Percentiles rank a stretch among this genome's conserved stretches.
Evolutionary conservation across 2,888 invertebrate genomes (phyloP).

Genomic region (Leptothorax acervorum): DNA sequence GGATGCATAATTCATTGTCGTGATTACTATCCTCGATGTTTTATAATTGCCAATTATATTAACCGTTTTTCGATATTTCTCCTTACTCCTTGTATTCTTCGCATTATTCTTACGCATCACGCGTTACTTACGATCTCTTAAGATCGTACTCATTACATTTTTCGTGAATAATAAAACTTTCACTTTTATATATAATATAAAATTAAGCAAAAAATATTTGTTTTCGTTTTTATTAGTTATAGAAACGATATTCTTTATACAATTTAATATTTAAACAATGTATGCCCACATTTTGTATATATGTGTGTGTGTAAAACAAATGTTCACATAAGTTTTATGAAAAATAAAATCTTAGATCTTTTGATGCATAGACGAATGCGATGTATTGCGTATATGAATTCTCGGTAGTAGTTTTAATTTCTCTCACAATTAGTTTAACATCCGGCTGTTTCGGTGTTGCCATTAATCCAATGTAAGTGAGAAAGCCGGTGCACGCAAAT

Average conservation of each 20-base stretch:
- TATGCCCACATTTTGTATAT: neutral
- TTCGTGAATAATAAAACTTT: neutral
- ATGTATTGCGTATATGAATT: neutral
- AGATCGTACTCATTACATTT: neutral
- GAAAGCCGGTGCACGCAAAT: conserved; percentile 58
- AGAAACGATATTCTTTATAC: neutral
- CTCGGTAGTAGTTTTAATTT: conserved; percentile 10
- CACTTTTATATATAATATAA: neutral
- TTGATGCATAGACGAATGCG: neutral
- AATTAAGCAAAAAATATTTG: neutral
- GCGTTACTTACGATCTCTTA: neutral
- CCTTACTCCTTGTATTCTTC: neutral
- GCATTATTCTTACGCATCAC: too few species aligned
- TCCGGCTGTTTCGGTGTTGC: conserved; percentile 37
- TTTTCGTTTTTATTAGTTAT: neutral
- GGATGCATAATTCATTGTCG: conserved; percentile 16
- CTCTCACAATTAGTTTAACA: conserved; percentile 20
- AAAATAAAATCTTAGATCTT: neutral
- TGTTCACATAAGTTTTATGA: neutral
- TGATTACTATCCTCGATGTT: conserved; percentile 2
- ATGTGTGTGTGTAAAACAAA: neutral
- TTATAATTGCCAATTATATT: conserved; percentile 6
- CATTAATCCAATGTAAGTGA: conserved; percentile 60
- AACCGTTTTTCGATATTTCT: neutral
- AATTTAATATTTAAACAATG: conserved; percentile 6